Evolutionary conservation across 1,140 invertebrate species (phyloP).

Genomic region (Drosophila lowei): DNA sequence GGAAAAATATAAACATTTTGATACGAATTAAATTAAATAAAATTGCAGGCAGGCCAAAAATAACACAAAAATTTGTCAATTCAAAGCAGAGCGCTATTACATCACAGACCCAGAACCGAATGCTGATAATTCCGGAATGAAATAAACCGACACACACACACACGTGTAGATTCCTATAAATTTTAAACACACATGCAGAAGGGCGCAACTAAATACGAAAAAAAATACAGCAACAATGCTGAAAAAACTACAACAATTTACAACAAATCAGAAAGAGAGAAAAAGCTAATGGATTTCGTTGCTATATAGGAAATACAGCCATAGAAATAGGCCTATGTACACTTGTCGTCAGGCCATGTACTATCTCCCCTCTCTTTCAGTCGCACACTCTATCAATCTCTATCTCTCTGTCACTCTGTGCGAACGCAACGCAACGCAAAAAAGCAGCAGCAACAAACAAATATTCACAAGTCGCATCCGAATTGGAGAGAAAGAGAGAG

Average conservation of each 20-base stretch:
- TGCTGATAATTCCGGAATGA: constrained; percentile 53
- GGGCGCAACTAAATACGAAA: constrained; percentile 52
- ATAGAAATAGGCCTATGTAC: constrained; percentile 37
- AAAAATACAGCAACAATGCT: constrained; percentile 8
- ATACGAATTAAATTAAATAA: constrained; percentile 2
- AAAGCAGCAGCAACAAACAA: constrained; percentile 27
- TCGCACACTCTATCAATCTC: neutral
- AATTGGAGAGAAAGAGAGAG: constrained; percentile 27
- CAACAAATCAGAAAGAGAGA: constrained; percentile 27
- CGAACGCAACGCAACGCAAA: constrained; percentile 37
- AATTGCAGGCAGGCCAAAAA: constrained; percentile 10
- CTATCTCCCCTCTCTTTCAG: neutral
- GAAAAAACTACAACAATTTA: constrained; percentile 30
- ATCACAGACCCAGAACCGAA: constrained; percentile 45
- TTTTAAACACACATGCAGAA: constrained; percentile 28
- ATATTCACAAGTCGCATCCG: constrained; percentile 51
- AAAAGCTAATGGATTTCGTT: constrained; percentile 19
- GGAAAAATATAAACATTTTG: neutral
- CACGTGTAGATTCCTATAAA: constrained; percentile 19
- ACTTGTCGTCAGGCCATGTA: constrained; percentile 36
- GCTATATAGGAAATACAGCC: constrained; percentile 25
- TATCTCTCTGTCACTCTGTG: constrained; percentile 4
- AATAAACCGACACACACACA: constrained; percentile 16
- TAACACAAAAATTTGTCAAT: constrained; percentile 36
- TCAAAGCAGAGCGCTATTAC: constrained; percentile 50